Evolutionary conservation across 2,797 vertebrate species (phyloP).

Genomic region (Sebastes minor): DNA sequence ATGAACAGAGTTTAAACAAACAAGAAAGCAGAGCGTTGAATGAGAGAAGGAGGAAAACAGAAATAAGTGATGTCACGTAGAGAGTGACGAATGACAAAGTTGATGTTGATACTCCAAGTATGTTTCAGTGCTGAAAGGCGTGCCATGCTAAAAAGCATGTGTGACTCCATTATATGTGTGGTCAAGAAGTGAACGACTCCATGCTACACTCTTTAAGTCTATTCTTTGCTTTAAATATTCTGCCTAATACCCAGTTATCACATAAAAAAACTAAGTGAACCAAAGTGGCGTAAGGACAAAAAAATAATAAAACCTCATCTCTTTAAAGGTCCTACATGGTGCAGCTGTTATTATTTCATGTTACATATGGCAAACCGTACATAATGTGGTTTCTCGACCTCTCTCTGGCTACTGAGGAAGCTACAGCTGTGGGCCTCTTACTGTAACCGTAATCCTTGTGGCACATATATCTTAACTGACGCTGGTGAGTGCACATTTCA

Average conservation of each 20-base stretch:
- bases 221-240: constrained; percentile 4
- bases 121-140: constrained; percentile 39
- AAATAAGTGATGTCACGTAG: constrained; percentile 68
- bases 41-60: constrained; percentile 56
- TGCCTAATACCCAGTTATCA: constrained; percentile 15
- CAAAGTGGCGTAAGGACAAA: constrained; percentile 16
- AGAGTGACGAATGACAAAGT: constrained; percentile 62
- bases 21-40: constrained; percentile 65
- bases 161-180: constrained; percentile 11
- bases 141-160: constrained; percentile 5
- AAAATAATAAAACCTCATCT: constrained; percentile 42
- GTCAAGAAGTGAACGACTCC: constrained; percentile 2
- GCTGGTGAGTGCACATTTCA: constrained; percentile 66
- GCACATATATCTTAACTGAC: constrained; percentile 74
- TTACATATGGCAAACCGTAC: constrained; percentile 62
- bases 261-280: constrained; percentile 32
- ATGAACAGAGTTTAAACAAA: constrained; percentile 79
- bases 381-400: constrained; percentile 68
- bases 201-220: background rate
- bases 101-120: constrained; percentile 33
- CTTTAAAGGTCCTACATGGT: constrained; percentile 36
- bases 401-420: constrained; percentile 68
- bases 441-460: constrained; percentile 74
- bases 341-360: constrained; percentile 76
- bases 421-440: constrained; percentile 75